Conservation (phyloP, 2,888 invertebrate species). For the Napeogenes sylphis region DNA sequence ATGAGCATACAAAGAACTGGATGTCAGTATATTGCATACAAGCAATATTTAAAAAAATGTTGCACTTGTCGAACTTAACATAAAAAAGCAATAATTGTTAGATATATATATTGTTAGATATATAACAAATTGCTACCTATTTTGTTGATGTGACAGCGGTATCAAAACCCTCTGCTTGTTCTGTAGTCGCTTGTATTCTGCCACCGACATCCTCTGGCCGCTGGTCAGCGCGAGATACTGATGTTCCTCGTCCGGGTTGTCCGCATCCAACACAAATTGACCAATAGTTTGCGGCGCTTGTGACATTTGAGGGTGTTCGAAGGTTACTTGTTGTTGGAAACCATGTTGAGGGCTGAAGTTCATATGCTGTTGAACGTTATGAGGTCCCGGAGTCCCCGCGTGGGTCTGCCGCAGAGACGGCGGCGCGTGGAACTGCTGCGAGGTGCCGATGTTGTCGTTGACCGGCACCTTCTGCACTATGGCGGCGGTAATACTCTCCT, state of each 20-base stretch:
- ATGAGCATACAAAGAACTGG: too few relatives aligned
- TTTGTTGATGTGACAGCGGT: conserved; percentile 46
- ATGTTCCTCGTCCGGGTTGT: conserved; percentile 60
- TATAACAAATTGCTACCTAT: too few relatives aligned
- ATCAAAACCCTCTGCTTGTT: conserved; percentile 46
- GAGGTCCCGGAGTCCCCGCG: conserved; percentile 29
- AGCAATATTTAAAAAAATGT: too few relatives aligned
- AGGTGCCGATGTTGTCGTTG: conserved; percentile 44
- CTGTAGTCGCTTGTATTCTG: conserved; percentile 65
- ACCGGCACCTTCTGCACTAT: conserved; percentile 64
- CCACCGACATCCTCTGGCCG: conserved; percentile 68
- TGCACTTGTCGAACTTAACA: too few relatives aligned
- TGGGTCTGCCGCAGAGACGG: conserved; percentile 50
- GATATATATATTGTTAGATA: too few relatives aligned
- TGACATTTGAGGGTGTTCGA: conserved; percentile 50
- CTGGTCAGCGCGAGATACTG: conserved; percentile 61
- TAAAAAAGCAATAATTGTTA: too few relatives aligned
- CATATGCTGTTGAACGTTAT: conserved; percentile 40
- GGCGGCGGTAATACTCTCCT: conserved; percentile 75
- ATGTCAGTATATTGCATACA: too few relatives aligned
- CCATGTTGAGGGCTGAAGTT: conserved; percentile 49
- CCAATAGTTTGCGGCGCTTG: conserved; percentile 46
- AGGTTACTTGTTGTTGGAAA: conserved; percentile 49
- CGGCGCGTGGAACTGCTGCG: conserved; percentile 55
- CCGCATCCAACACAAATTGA: conserved; percentile 59